A percentile compares a stretch with the other conserved stretches of the same genome.
Evolutionary conservation across 2,888 invertebrate genomes (phyloP).

Genomic region (Drosophila putrida): DNA sequence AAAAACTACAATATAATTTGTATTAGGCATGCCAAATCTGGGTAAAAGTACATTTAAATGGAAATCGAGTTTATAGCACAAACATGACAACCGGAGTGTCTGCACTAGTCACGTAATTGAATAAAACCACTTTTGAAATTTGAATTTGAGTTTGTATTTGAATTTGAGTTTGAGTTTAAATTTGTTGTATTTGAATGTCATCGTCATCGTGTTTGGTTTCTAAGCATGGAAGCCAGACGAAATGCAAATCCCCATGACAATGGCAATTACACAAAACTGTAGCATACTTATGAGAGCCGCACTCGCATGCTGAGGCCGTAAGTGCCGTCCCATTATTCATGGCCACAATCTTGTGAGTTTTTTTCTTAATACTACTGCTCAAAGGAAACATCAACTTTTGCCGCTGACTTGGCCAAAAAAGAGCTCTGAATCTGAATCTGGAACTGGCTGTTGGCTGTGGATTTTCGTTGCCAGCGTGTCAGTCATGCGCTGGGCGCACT

Average conservation of each 20-base stretch:
- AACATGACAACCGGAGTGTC: constrained; percentile 25
- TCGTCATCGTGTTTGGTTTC: background rate
- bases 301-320: constrained; percentile 4
- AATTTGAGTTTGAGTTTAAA: constrained; percentile 17
- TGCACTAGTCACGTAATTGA: constrained; percentile 73
- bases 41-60: constrained; percentile 61
- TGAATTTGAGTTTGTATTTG: constrained; percentile 53
- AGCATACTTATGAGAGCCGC: constrained; percentile 49
- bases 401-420: constrained; percentile 51
- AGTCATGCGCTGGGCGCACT: constrained; percentile 64
- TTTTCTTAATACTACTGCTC: constrained; percentile 8
- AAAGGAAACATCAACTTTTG: constrained; percentile 53
- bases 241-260: constrained; percentile 22
- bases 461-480: constrained; percentile 65
- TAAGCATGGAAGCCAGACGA: background rate
- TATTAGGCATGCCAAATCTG: constrained; percentile 52
- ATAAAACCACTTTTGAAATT: constrained; percentile 64
- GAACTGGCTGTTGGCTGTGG: constrained; percentile 23
- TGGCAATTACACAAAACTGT: constrained; percentile 47
- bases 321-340: constrained; percentile 46
- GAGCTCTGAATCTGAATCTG: constrained; percentile 10
- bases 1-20: constrained; percentile 37
- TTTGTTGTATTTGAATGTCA: background rate
- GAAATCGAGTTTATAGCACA: constrained; percentile 47
- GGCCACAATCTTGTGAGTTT: constrained; percentile 40